These are phyloP conservation scores for Mallateleia sp. DNA, from an alignment of 2,888 invertebrate genomes.

Conservation along the genomic window DNA sequence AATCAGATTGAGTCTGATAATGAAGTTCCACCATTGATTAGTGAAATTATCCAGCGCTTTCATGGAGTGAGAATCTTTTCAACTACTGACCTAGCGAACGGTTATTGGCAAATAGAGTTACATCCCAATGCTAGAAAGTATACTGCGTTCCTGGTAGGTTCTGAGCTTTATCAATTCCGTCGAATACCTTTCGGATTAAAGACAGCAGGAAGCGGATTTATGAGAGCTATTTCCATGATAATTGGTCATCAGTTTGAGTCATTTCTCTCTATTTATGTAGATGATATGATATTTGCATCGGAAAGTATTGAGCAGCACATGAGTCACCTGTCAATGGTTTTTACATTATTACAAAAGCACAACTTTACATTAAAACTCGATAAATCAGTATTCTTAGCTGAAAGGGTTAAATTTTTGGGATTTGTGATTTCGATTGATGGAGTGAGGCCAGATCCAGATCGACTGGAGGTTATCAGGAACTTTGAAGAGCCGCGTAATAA, in stretches of 20 bases:
- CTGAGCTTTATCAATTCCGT: not conserved
- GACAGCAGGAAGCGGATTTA: constrained; percentile 23
- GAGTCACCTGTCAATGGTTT: constrained; percentile 56
- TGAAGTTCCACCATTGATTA: constrained; percentile 78
- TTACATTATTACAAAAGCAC: constrained; percentile 15
- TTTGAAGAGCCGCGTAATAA: constrained; percentile 80
- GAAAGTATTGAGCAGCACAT: not conserved
- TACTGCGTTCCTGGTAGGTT: not conserved
- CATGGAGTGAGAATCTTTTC: constrained; percentile 33
- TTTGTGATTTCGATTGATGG: constrained; percentile 19
- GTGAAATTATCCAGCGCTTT: constrained; percentile 74
- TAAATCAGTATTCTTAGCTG: constrained; percentile 35
- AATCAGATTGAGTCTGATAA: constrained; percentile 82
- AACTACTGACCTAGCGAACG: constrained; percentile 2
- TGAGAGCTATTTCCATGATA: no score
- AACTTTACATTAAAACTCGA: constrained; percentile 65
- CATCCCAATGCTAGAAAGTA: not conserved
- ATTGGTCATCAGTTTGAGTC: not conserved
- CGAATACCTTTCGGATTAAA: constrained; percentile 7
- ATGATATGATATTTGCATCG: constrained; percentile 1
- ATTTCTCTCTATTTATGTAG: constrained; percentile 6
- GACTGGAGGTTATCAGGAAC: constrained; percentile 36
- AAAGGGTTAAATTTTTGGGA: constrained; percentile 32
- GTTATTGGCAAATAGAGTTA: constrained; percentile 17
- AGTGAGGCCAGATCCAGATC: constrained; percentile 29